A percentile compares a stretch with the other conserved stretches of the same genome.
Conservation (phyloP, 2,888 invertebrate species). For the Tetheella fluctuosa region DNA sequence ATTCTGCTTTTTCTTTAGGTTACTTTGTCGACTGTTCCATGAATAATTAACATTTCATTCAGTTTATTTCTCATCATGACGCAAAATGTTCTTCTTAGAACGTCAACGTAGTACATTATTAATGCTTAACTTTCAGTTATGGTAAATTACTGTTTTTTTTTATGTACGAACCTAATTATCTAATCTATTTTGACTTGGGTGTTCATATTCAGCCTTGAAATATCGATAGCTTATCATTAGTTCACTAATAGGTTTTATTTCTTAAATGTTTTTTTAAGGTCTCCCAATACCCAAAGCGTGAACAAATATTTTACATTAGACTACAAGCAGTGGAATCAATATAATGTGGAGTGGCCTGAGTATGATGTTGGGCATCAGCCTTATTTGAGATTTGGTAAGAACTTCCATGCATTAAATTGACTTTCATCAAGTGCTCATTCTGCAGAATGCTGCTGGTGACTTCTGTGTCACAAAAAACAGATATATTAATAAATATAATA, state of each 20-base stretch:
- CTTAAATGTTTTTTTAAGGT: constrained; percentile 82
- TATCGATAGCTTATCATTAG: no score
- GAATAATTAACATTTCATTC: constrained; percentile 11
- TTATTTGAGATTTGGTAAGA: constrained; percentile 90
- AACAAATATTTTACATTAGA: constrained; percentile 86
- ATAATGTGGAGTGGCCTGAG: constrained; percentile 92
- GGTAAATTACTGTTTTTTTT: no score
- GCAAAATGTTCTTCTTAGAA: no score
- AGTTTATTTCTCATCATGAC: not conserved
- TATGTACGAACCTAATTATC: no score
- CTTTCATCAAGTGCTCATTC: not conserved
- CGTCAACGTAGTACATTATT: no score
- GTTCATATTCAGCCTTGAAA: no score
- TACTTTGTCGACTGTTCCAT: constrained; percentile 15
- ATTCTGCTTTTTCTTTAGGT: not conserved
- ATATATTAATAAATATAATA: no score
- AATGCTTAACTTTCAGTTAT: not conserved
- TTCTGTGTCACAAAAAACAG: no score
- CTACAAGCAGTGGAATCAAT: constrained; percentile 87
- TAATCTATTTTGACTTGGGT: no score
- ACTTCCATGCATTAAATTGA: not conserved
- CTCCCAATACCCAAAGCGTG: constrained; percentile 89
- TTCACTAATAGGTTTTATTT: no score
- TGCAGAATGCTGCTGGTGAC: no score
- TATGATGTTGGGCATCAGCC: constrained; percentile 90